Base-by-base conservation (phyloP, 1,140 invertebrate species). In the Saccostrea glomerata region DNA sequence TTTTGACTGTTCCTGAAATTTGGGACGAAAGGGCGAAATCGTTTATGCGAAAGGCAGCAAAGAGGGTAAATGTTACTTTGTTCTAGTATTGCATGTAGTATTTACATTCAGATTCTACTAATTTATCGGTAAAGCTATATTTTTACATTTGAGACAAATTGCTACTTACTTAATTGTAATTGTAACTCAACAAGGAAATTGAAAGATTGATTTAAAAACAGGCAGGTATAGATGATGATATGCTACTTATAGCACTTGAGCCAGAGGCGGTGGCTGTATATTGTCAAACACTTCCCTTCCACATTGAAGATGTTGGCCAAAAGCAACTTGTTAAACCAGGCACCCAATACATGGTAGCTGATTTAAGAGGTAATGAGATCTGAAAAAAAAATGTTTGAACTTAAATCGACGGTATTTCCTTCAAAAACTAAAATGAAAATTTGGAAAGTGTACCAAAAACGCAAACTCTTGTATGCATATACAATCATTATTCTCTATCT, bases 1-100 rank as follows among this genome's bases (percentile, higher is more conserved):
- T 89, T 5, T 30, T 89, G 11, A 89, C 88, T 30, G 88, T 89
- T 63, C 88, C 88, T 83, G 88, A 85, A 2, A 89, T 89, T n/a
- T 89, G 88, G 88, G 85, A 86, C n/a, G 84, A 86, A 70, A 85
- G 58, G 15, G 70, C 88, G 11, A 89, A 89, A 86, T 73, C 66
- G 56, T 89, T 89, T 55, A 89, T 89, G 88, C 30, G 88, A 58
- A 84, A 89, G 30, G 84, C 88, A 23, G 88, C 88, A 5, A 77
- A 40, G 13, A 11, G n/a, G 25, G 88, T 89, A 66, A 58, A 40
- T 66, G 47, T 47, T 47, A 47, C 47, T 2, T 47, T 47, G 9
- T 2, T 3, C 47, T 7, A 6, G 47, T 47, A 6, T 47, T 7
- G 47, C 6, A 47, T 36, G 30, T 36, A 1, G 0, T 36, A 36